Percentiles rank a stretch among this genome's conserved stretches.
Evolutionary conservation across 37 sponge, comb jelly and placozoan genomes (phyloP).

Genomic region (Crambe crambe): DNA sequence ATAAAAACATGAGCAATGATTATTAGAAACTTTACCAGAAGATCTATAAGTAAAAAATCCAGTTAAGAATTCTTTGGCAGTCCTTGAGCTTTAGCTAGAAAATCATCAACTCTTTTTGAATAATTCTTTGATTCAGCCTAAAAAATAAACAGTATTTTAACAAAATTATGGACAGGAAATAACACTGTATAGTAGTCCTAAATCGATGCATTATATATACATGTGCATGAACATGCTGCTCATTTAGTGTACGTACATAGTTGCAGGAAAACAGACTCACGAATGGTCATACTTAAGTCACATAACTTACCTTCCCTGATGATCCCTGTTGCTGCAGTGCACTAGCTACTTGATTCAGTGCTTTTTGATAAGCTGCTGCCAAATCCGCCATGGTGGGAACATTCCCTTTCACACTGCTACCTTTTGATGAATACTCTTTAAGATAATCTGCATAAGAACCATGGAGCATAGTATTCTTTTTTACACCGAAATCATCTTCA

Average conservation of each 20-base stretch:
- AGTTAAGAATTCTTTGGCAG: background rate
- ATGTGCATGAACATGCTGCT: too few species aligned
- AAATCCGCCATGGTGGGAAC: conserved; percentile 19
- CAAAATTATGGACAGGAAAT: too few species aligned
- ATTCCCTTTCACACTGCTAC: conserved; percentile 17
- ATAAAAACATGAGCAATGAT: too few species aligned
- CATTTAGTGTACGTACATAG: background rate
- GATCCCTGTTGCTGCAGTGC: conserved; percentile 41
- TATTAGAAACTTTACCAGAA: too few species aligned
- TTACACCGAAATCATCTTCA: conserved; percentile 71
- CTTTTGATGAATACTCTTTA: conserved; percentile 61
- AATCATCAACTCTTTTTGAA: conserved; percentile 55
- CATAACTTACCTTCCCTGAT: conserved; percentile 11
- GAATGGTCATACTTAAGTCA: background rate
- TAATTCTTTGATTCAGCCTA: conserved; percentile 51
- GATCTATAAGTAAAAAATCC: too few species aligned
- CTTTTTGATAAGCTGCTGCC: conserved; percentile 55
- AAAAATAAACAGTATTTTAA: background rate
- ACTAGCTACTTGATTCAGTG: conserved; percentile 43
- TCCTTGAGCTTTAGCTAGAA: conserved; percentile 40
- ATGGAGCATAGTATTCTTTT: conserved; percentile 70
- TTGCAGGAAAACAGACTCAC: background rate
- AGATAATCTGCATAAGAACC: conserved; percentile 85
- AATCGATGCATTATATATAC: background rate
- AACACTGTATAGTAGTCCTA: too few species aligned